A percentile compares a stretch with the other conserved stretches of the same genome.
Conservation (phyloP, 2,113 vertebrate species). For the Charina bottae region DNA sequence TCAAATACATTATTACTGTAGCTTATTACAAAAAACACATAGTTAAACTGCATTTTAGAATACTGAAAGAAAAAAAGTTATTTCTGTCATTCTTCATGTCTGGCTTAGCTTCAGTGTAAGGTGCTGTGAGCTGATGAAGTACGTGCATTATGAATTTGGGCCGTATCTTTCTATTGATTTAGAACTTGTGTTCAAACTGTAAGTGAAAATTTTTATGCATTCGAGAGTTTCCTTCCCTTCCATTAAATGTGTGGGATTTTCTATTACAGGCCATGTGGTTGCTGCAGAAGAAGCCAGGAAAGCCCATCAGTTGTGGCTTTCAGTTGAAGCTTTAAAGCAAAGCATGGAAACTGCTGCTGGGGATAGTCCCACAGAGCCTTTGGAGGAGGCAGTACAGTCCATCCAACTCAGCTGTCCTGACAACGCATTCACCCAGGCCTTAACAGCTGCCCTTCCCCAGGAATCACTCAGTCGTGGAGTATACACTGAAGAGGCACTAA, state of each 20-base stretch:
- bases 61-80: background rate
- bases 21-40: no score
- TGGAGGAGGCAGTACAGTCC: conserved; percentile 80
- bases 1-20: no score
- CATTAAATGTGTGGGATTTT: conserved; percentile 15
- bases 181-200: background rate
- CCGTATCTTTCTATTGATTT: background rate
- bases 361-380: conserved; percentile 79
- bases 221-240: background rate
- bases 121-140: background rate
- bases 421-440: conserved; percentile 83
- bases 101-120: background rate
- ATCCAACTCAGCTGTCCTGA: conserved; percentile 79
- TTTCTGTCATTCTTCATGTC: background rate
- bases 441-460: conserved; percentile 83
- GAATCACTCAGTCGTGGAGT: conserved; percentile 87
- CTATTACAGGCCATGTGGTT: conserved; percentile 81
- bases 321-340: conserved; percentile 88
- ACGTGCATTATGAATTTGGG: background rate
- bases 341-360: conserved; percentile 79
- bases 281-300: conserved; percentile 91
- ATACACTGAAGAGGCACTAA: conserved; percentile 91
- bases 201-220: background rate
- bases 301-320: conserved; percentile 96
- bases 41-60: background rate